phyloP scores from a whole-genome alignment of 1,140 invertebrate genomes.

The Arion vulgaris region DNA sequence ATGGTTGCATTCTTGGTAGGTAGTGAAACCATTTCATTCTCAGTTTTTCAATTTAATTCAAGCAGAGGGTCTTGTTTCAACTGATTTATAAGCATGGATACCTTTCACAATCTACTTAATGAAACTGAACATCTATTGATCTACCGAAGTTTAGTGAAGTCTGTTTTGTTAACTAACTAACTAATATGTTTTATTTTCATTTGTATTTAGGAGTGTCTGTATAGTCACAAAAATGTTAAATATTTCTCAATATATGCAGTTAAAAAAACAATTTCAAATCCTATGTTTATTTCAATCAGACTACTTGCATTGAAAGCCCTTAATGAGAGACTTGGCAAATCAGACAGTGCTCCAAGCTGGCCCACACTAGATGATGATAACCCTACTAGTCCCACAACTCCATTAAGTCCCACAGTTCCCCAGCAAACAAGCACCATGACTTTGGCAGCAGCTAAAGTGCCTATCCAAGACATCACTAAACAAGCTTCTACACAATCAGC shows the following conservation, averaged over 20 bases:
- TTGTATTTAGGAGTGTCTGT: not conserved
- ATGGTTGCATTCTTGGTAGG: no score
- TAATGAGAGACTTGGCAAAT: slow-evolving; percentile 90
- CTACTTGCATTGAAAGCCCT: slow-evolving; percentile 95
- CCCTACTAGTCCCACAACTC: slow-evolving; percentile 32
- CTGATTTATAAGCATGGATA: no score
- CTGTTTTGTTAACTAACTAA: no score
- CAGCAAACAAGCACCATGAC: not conserved
- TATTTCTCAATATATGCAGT: not conserved
- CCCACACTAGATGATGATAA: slow-evolving; percentile 65
- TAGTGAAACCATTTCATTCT: no score
- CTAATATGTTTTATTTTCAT: no score
- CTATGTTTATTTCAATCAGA: slow-evolving; percentile 77
- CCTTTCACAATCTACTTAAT: no score
- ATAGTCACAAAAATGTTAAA: not conserved
- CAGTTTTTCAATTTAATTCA: no score
- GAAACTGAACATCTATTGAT: no score
- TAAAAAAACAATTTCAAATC: no score
- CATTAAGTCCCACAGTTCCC: not conserved
- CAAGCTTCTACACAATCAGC: not conserved
- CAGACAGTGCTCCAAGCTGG: slow-evolving; percentile 66
- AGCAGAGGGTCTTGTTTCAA: no score
- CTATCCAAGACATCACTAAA: slow-evolving; percentile 43
- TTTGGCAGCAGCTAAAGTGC: slow-evolving; percentile 40
- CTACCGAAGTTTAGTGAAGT: no score